Conservation (phyloP, 2,113 vertebrate genomes). For the Chloebia gouldiae region DNA sequence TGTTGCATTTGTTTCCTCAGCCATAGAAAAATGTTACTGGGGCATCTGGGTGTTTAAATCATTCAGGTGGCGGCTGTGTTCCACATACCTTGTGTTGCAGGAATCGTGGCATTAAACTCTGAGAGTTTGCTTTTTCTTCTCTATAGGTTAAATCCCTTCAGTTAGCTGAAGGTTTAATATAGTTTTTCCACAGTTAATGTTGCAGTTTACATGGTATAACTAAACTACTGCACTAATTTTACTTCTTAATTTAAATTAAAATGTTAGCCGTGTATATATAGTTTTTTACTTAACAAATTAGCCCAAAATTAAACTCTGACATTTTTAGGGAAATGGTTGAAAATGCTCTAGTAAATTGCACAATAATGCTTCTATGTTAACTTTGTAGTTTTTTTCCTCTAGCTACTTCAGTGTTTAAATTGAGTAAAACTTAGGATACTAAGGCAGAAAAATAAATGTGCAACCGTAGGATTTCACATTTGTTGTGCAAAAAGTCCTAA, state of each 20-base stretch:
- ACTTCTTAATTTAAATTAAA: background rate
- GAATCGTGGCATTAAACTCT: background rate
- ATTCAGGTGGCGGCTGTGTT: background rate
- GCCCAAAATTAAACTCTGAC: background rate
- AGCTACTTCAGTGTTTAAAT: background rate
- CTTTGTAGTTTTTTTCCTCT: background rate
- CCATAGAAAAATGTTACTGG: background rate
- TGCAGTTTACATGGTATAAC: background rate
- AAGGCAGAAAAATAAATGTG: background rate
- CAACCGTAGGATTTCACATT: background rate
- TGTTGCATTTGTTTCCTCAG: background rate
- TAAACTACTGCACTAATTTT: background rate
- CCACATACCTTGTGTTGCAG: background rate
- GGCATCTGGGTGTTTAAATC: background rate
- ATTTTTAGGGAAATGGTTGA: background rate
- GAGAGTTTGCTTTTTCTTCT: background rate
- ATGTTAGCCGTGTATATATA: background rate
- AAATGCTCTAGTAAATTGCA: background rate
- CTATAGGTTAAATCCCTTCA: background rate
- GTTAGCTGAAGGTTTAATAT: background rate
- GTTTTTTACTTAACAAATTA: background rate
- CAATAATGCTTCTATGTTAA: background rate
- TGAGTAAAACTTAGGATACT: background rate
- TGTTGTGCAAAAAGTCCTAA: background rate
- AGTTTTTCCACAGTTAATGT: background rate